Evolutionary conservation across 2,888 invertebrate genomes (phyloP).

Genomic region (Drosophila bunnanda): DNA sequence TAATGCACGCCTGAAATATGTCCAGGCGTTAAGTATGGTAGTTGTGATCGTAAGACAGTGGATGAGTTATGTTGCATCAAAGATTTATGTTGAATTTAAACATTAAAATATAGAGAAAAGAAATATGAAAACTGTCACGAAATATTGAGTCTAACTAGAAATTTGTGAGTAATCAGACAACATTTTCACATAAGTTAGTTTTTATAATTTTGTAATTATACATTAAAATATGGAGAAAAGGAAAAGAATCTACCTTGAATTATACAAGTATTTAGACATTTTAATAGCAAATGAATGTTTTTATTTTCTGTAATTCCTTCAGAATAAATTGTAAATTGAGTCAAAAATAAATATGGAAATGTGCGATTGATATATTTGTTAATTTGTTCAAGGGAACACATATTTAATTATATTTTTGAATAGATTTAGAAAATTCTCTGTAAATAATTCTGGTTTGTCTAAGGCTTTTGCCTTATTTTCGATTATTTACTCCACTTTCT

Average conservation of each 20-base stretch:
- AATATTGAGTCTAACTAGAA: background rate
- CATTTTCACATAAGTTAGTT: too few relatives aligned
- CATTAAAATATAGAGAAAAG: background rate
- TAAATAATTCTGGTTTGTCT: background rate
- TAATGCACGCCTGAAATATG: slow-evolving; percentile 77
- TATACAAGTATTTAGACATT: too few relatives aligned
- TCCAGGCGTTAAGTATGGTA: slow-evolving; percentile 83
- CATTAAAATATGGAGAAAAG: too few relatives aligned
- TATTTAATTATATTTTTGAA: background rate
- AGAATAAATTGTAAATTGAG: background rate
- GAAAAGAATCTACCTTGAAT: too few relatives aligned
- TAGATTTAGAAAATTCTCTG: background rate
- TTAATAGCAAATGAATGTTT: background rate
- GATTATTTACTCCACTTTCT: slow-evolving; percentile 55
- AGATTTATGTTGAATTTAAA: background rate
- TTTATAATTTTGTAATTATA: too few relatives aligned
- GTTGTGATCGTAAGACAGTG: slow-evolving; percentile 67
- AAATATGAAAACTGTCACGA: background rate
- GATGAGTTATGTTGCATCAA: background rate
- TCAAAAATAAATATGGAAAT: background rate
- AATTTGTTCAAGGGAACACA: background rate
- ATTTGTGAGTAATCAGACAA: background rate
- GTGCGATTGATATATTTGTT: too few relatives aligned
- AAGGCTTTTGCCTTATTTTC: background rate
- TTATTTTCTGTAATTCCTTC: background rate